Conservation (phyloP, 2,113 vertebrate species). For the Dasyprocta punctata region DNA sequence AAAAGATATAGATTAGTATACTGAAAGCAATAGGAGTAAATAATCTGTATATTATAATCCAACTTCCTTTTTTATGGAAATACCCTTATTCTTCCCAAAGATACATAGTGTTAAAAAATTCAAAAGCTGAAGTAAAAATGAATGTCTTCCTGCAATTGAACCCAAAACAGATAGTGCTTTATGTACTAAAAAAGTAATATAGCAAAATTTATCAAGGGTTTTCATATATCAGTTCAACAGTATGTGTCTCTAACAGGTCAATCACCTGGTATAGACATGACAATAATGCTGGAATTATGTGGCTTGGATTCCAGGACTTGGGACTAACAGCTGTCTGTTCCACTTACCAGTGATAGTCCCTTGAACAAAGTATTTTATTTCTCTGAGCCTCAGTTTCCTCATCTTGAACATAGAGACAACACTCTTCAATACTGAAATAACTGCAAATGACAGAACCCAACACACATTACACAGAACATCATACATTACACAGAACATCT, state of each 20-base stretch:
- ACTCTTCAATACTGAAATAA: neutral
- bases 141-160: neutral
- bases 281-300: neutral
- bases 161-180: neutral
- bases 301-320: neutral
- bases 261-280: neutral
- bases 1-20: neutral
- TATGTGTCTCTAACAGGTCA: neutral
- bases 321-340: neutral
- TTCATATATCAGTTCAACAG: neutral
- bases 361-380: neutral
- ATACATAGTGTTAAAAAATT: neutral
- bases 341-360: neutral
- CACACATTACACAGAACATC: neutral
- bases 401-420: neutral
- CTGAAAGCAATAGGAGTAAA: neutral
- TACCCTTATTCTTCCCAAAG: constrained; percentile 33
- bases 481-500: neutral
- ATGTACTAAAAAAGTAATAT: constrained; percentile 20
- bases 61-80: neutral
- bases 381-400: neutral
- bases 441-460: neutral
- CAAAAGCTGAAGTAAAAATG: constrained; percentile 24
- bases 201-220: neutral
- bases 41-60: neutral